Base-by-base conservation (phyloP, 1,140 invertebrate genomes). In the Pseudomyrmex flavicornis region DNA sequence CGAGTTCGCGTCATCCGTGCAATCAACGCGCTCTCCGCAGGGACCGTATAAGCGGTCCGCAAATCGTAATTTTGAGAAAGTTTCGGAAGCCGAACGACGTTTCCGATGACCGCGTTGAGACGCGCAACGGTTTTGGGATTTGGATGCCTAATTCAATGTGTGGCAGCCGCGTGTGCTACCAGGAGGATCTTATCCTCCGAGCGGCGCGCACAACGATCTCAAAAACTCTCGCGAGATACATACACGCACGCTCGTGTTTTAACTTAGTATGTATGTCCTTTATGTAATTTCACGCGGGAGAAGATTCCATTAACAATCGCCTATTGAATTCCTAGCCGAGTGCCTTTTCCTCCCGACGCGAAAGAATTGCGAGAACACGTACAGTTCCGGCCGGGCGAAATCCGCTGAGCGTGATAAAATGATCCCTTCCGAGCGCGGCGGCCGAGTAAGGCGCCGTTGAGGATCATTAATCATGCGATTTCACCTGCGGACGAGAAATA, bases 401-500 rank as follows among this genome's bases (percentile, higher is more conserved):
- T 85, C 83, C 75, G 66, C 54, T 76, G 86, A 79, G 85, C 69
- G 66, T 70, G 79, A 88, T 85, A 79, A 85, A 83, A 88, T 75
- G 79, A 88, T 88, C 68, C 86, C 52, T 74, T 72, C 52, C 75
- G 61, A 86, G 72, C 48, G 73, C 66, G 79, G 69, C 50, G 68
- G 17, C 26, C 62, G 54, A 74, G 75, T 68, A 83, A 82, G 73
- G 63, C 52, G 56, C 66, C 73, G 52, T 66, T 46, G 46, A 63
- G 22, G 52, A 89, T 89, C 87, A 87, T 89, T 89, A 89, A 89
- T 89, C 87, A 89, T 84, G 82, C 85, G 88, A 89, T 82, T 85
- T 80, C 88, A 88, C 87, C 73, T 82, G 86, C 84, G 72, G 83
- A 74, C 86, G 76, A 80, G 63, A 73, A 77, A 74, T 62, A 82